phyloP scores from a whole-genome alignment of 2,113 vertebrate species.

The Pica pica region DNA sequence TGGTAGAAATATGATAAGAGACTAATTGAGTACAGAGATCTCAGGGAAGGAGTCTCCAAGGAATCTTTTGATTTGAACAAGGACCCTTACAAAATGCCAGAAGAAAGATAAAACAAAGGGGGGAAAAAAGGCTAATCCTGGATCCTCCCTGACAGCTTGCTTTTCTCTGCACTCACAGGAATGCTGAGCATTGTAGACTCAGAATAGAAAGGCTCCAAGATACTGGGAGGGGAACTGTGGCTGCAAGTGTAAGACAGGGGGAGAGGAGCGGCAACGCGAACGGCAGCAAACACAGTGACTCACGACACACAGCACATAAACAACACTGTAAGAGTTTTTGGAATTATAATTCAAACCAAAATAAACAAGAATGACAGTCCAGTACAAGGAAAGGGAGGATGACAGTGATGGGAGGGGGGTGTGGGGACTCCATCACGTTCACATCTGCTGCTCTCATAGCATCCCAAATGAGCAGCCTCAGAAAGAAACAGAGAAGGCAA shows the following conservation, averaged over 20 bases:
- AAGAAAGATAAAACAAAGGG: neutral
- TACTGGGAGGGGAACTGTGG: neutral
- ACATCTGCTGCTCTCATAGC: neutral
- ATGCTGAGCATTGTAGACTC: neutral
- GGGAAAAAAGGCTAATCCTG: neutral
- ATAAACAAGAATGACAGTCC: conserved; percentile 18
- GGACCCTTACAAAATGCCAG: neutral
- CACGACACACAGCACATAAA: neutral
- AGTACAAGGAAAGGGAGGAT: neutral
- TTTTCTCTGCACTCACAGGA: neutral
- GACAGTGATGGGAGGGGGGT: neutral
- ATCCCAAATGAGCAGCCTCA: neutral
- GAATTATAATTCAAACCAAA: conserved; percentile 8
- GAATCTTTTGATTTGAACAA: neutral
- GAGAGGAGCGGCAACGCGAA: neutral
- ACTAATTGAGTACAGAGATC: neutral
- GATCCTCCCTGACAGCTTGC: neutral
- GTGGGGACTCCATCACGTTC: neutral
- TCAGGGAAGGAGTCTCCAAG: neutral
- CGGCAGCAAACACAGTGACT: conserved; percentile 9
- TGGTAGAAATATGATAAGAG: neutral
- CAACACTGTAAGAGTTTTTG: neutral
- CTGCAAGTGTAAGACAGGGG: neutral
- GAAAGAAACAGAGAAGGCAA: neutral
- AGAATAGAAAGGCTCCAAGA: neutral